Base-by-base conservation (phyloP, 2,888 invertebrate species). In the Tiliacea citrago region DNA sequence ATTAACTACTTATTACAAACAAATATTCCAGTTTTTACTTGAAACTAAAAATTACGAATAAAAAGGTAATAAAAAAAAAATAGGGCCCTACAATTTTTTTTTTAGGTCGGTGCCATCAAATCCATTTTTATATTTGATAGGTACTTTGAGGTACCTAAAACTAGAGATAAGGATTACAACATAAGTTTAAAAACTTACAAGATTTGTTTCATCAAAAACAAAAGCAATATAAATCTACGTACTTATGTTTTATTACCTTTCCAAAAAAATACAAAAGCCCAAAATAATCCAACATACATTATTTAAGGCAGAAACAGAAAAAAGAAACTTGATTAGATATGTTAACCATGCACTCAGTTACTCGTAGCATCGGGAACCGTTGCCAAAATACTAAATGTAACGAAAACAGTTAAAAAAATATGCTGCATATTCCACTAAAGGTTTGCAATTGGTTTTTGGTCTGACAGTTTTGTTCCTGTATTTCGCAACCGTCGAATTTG, bases 341-440 rank as follows among this genome's bases (percentile, higher is more conserved):
- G 69, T 70, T 70, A 67, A 67, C 57, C 9, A 39, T 61, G 47
- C n/a, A 55, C 9, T 70, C 53, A n/a, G 60, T 53, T 21, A n/a
- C 35, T 53, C 9, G 35, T 18, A 45, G 24, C 61, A 62, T 66
- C 39, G 45, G 29, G 29, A 35, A 24, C n/a, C 24, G 69, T 67
- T 79, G 79, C 75, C 75, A 79, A 79, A 80, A 75, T 57, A 75
- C 61, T 39, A 66, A 68, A 74, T 47, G 74, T 62, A 67, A 62
- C 24, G 24, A 62, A 75, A 70, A 67, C 39, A 45, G 35, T 53
- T 35, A 35, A 79, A 79, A 81, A 81, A 72, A 68, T 35, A 62
- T 39, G 39, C 45, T 12, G 35, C 24, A 16, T 35, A 77, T 55
- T 63, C 55, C 60, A 35, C 75, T 61, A 58, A 66, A 76, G 57